These are phyloP conservation scores for Alfaro cultratus DNA, from an alignment of 2,797 vertebrate genomes.

Conservation along the genomic window DNA sequence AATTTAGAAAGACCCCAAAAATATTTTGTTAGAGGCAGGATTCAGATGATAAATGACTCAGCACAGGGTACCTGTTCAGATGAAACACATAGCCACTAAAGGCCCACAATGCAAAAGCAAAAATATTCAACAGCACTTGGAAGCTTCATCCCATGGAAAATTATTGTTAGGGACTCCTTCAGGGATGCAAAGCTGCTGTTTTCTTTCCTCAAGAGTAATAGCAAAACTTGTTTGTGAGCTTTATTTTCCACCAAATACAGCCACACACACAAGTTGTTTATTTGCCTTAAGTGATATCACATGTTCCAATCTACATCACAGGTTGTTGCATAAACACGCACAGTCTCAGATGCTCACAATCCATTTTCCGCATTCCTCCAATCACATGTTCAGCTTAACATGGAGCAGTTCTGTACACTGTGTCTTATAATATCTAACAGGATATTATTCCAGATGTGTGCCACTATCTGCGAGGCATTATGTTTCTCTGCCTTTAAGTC, in stretches of 20 bases:
- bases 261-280: conserved; percentile 31
- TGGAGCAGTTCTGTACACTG: background rate
- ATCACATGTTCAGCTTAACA: conserved; percentile 11
- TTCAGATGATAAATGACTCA: background rate
- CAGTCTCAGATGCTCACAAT: background rate
- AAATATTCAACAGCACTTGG: conserved; percentile 2
- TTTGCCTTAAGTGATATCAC: conserved; percentile 48
- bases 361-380: conserved; percentile 17
- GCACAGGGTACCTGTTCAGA: background rate
- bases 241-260: conserved; percentile 29
- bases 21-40: background rate
- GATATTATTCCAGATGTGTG: conserved; percentile 13
- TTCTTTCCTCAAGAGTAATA: conserved; percentile 17
- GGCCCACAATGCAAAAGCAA: background rate
- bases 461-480: background rate
- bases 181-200: conserved; percentile 10
- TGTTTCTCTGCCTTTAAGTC: conserved; percentile 6
- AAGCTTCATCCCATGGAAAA: conserved; percentile 4
- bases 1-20: background rate
- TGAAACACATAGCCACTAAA: background rate
- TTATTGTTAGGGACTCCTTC: conserved; percentile 6
- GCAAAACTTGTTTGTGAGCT: conserved; percentile 27
- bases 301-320: conserved; percentile 33
- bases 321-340: conserved; percentile 40
- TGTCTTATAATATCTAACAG: background rate